Evolutionary conservation across 2,888 invertebrate species (phyloP).

Genomic region (Oeneis ivallda): DNA sequence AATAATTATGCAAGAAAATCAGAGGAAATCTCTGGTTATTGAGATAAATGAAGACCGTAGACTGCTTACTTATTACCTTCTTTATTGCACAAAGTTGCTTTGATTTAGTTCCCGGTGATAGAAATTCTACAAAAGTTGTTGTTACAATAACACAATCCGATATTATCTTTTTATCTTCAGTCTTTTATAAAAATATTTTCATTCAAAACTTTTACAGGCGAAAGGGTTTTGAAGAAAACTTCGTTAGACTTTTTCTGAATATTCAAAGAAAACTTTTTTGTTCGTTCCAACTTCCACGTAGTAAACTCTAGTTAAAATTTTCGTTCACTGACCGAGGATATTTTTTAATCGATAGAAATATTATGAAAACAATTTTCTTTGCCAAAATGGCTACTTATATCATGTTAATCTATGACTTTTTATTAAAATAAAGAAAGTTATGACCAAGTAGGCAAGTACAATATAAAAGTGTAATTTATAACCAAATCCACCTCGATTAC

Average conservation of each 20-base stretch:
- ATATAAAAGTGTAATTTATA: no score
- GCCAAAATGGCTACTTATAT: no score
- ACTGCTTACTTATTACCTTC: neutral
- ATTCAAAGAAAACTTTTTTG: neutral
- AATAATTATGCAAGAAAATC: no score
- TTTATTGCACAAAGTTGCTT: constrained; percentile 1
- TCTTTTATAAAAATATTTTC: constrained; percentile 17
- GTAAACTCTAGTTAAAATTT: neutral
- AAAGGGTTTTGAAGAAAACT: constrained; percentile 4
- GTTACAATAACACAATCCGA: neutral
- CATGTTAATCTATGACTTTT: no score
- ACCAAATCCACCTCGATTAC: no score
- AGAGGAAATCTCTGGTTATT: neutral
- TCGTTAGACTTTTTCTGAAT: constrained; percentile 6
- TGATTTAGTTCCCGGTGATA: neutral
- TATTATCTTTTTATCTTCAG: neutral
- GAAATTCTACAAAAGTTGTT: constrained; percentile 5
- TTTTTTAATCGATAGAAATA: no score
- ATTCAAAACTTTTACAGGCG: constrained; percentile 11
- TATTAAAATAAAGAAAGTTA: no score
- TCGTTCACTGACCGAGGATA: no score
- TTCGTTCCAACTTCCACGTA: constrained; percentile 1
- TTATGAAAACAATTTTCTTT: no score
- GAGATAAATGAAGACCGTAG: neutral
- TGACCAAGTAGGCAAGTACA: no score